phyloP scores from a whole-genome alignment of 2,113 vertebrate genomes.

The Hippocampus comes region DNA sequence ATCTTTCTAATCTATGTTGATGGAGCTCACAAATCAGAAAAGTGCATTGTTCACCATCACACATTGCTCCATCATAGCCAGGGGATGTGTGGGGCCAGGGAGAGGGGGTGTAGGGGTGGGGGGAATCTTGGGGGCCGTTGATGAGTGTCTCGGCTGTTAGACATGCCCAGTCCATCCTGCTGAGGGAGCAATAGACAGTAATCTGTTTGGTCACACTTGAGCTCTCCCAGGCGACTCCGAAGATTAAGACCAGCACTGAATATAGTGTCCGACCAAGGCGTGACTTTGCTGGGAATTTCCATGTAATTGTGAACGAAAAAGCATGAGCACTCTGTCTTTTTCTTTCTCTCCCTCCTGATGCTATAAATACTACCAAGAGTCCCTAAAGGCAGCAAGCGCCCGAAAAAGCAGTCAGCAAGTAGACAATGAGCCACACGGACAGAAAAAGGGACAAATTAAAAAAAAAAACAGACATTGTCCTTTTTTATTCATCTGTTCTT shows the following conservation, averaged over 20 bases:
- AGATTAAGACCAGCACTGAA: conserved; percentile 68
- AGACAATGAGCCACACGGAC: conserved; percentile 43
- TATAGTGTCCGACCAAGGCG: conserved; percentile 58
- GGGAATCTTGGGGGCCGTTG: not conserved
- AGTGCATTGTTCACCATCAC: conserved; percentile 29
- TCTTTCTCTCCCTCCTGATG: conserved; percentile 32
- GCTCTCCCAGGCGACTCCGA: conserved; percentile 56
- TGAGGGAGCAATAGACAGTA: conserved; percentile 69
- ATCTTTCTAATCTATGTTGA: conserved; percentile 50
- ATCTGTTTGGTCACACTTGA: conserved; percentile 70
- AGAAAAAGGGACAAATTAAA: conserved; percentile 36
- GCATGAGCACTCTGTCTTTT: conserved; percentile 43
- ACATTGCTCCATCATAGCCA: conserved; percentile 22
- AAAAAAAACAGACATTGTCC: conserved; percentile 36
- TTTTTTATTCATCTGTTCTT: conserved; percentile 23
- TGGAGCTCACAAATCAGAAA: conserved; percentile 44
- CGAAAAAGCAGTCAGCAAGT: conserved; percentile 37
- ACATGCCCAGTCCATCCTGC: conserved; percentile 52
- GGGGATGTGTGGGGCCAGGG: not conserved
- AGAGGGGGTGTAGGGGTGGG: not conserved
- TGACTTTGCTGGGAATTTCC: conserved; percentile 72
- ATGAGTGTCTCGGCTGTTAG: conserved; percentile 50
- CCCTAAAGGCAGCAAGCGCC: conserved; percentile 45
- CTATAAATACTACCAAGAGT: conserved; percentile 60
- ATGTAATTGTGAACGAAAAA: conserved; percentile 70